Evolutionary conservation across 2,888 invertebrate genomes (phyloP).

Genomic region (Dryomyza anilis): DNA sequence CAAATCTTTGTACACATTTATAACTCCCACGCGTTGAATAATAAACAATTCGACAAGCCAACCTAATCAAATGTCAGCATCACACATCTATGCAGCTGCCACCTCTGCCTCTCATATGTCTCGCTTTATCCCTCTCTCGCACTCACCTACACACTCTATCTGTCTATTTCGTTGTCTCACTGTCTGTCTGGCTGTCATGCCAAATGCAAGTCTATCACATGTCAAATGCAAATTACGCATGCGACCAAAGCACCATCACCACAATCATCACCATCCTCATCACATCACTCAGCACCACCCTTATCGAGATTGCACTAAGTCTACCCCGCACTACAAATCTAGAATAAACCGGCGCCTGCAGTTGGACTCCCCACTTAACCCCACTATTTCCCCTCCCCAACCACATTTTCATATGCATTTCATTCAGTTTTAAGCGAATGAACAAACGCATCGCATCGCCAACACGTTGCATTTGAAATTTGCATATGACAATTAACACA

Average conservation of each 20-base stretch:
- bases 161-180: neutral
- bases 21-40: no score
- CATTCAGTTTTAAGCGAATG: conserved; percentile 3
- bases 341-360: no score
- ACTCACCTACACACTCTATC: no score
- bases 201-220: conserved; percentile 29
- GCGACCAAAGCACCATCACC: conserved; percentile 23
- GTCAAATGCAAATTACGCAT: conserved; percentile 59
- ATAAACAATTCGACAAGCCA: neutral
- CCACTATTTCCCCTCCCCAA: no score
- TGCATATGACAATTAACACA: conserved; percentile 15
- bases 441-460: no score
- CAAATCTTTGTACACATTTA: no score
- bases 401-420: neutral
- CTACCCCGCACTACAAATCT: no score
- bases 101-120: neutral
- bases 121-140: neutral
- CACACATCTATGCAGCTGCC: neutral
- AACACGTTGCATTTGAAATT: conserved; percentile 9
- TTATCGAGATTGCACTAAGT: no score
- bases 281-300: neutral
- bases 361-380: no score
- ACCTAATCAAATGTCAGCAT: conserved; percentile 4
- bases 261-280: neutral
- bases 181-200: neutral